Base-by-base conservation (phyloP, 1,140 invertebrate genomes). In the Antheraea mylitta region DNA sequence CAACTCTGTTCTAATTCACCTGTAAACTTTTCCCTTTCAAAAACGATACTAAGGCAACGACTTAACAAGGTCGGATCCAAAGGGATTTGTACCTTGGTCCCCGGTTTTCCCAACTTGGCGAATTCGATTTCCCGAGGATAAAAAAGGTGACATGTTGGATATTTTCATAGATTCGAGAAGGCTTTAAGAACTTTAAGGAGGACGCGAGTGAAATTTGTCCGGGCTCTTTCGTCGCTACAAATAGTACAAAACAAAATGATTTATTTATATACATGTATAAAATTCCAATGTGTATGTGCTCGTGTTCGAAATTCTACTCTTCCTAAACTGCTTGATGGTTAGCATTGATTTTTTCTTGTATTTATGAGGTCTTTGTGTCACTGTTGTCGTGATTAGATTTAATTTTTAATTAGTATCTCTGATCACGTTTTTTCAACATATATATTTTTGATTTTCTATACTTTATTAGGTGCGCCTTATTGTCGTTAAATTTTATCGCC, bases 41-140 rank as follows among this genome's bases (percentile, higher is more conserved):
- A 61, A 61, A 61, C 19, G 19, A 30, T 10, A 61, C 60, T 53
- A 42, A 18, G 18, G 36, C 42, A 48, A 65, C 19, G 64, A 42
- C 64, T 65, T 65, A 65, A 65, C 64, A 65, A 65, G 64, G 38
- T 48, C 38, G 37, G 18, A 65, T 42, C 64, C 42, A 45, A 13
- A 13, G 64, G 64, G 64, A 65, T 65, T 65, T 65, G 64, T 65
- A 18, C 37, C 18, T 42, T 48, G 42, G 45, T 65, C 64, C 13
- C 37, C 18, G 37, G 10, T 38, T 37, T 64, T 64, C 18, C 42
- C 36, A 19, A 45, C 37, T 64, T 42, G 5, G 59, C 30, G 42
- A 18, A 45, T 64, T 45, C 42, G 63, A 45, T 45, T 38, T 48
- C 42, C n/a, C 18, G 6, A 42, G 63, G 63, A 63, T 63, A 63